phyloP scores from a whole-genome alignment of 2,888 invertebrate genomes.

The Sympetrum striolatum region DNA sequence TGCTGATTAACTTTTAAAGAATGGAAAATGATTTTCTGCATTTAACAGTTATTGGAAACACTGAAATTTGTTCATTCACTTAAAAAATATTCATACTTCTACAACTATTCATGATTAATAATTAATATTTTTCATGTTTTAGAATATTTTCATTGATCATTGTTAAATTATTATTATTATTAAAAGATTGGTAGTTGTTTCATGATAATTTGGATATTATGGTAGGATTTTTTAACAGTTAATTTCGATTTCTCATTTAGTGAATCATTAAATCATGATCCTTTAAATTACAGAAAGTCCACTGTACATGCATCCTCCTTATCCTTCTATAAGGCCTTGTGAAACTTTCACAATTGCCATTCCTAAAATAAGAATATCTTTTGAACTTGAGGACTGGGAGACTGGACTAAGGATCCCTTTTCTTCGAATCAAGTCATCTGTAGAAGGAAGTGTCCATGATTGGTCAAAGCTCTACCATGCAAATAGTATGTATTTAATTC shows the following conservation, averaged over 20 bases:
- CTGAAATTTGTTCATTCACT: too few relatives aligned
- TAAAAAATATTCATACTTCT: too few relatives aligned
- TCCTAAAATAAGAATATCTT: constrained; percentile 68
- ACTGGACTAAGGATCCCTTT: constrained; percentile 61
- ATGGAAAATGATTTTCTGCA: too few relatives aligned
- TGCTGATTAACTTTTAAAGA: too few relatives aligned
- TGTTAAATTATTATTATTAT: neutral
- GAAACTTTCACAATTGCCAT: constrained; percentile 64
- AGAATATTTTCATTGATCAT: neutral
- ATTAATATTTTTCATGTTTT: neutral
- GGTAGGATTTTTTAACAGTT: neutral
- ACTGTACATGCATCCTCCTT: constrained; percentile 44
- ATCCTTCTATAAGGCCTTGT: constrained; percentile 56
- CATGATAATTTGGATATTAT: neutral
- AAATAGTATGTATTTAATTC: constrained; percentile 53
- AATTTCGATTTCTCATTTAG: too few relatives aligned
- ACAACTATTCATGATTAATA: too few relatives aligned
- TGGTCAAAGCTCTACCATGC: constrained; percentile 70
- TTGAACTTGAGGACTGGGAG: constrained; percentile 67
- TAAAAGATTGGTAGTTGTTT: too few relatives aligned
- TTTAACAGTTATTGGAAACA: too few relatives aligned
- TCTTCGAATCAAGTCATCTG: constrained; percentile 64
- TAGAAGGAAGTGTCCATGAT: constrained; percentile 69
- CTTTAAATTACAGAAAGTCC: constrained; percentile 9
- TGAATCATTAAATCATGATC: neutral